Base-by-base conservation (phyloP, 2,113 vertebrate species). In the Spea bombifrons region DNA sequence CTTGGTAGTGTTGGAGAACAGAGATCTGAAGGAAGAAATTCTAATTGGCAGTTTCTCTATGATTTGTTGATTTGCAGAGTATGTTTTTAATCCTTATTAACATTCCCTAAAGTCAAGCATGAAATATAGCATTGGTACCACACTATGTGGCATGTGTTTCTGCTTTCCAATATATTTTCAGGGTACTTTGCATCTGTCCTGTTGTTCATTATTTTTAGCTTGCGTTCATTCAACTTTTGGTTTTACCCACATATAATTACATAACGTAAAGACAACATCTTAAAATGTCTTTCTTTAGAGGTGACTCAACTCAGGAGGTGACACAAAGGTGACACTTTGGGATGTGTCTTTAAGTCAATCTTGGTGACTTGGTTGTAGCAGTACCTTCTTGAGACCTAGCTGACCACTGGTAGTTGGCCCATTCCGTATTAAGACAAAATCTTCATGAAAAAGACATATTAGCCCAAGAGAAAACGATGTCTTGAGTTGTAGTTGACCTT, bases 31-130 rank as follows among this genome's bases (percentile, higher is more conserved):
- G 90, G 84, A 82, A 88, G 91, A 91, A 47, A 55, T 67, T 67
- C 49, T 80, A 80, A 80, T 80, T 73, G 77, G 70, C 71, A 85
- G 76, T 85, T 83, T 81, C 87, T 87, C 90, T 89, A 88, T 88
- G 91, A 93, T 92, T 80, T 89, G 89, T 86, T 87, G 84, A 84
- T 87, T 89, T 90, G 88, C 88, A 88, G 86, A 91, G 87, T 91
- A 91, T 93, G 92, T 89, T 93, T 93, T 92, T 94, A 94, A 96
- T 95, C 93, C 93, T 94, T 93, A 95, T 95, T 94, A 95, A 92
- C 92, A 92, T 96, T 94, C 90, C 93, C 92, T 85, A 88, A 89
- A 92, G 92, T 94, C 94, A 92, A 90, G 89, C 92, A 90, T 95
- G 94, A 93, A 94, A 94, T 93, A 94, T 86, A 89, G 90, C 89